phyloP scores from a whole-genome alignment of 2,797 vertebrate genomes.

The Helicolenus hilgendorfi region DNA sequence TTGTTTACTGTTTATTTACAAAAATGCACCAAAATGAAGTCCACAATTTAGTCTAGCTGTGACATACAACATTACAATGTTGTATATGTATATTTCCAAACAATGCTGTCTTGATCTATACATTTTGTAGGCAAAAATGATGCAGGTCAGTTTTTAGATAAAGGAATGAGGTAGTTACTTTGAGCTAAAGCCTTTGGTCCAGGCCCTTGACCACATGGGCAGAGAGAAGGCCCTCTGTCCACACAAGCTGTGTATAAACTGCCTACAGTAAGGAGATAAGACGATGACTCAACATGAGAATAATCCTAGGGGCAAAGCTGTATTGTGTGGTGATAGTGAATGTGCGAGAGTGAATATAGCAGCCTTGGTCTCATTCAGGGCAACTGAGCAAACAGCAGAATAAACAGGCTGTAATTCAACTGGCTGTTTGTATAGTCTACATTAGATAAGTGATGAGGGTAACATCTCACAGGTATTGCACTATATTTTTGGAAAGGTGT shows the following conservation, averaged over 20 bases:
- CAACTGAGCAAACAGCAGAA: constrained; percentile 46
- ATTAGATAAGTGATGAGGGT: constrained; percentile 31
- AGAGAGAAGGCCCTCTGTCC: constrained; percentile 23
- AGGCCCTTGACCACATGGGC: constrained; percentile 11
- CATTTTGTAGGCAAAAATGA: background rate
- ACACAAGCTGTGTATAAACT: constrained; percentile 44
- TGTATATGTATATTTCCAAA: background rate
- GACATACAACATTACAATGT: background rate
- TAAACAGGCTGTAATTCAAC: constrained; percentile 61
- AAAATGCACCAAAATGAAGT: background rate
- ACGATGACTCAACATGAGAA: constrained; percentile 67
- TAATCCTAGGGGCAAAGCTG: constrained; percentile 74
- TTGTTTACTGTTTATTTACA: background rate
- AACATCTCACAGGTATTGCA: constrained; percentile 6
- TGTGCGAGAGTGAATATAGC: constrained; percentile 76
- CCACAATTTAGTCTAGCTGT: background rate
- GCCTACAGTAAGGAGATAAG: constrained; percentile 58
- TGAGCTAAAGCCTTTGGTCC: constrained; percentile 7
- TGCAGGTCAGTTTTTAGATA: background rate
- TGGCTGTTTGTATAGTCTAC: constrained; percentile 14
- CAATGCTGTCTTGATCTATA: background rate
- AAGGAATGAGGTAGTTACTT: constrained; percentile 8
- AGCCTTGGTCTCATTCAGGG: constrained; percentile 48
- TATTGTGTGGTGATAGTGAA: constrained; percentile 67
- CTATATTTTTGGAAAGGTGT: background rate